phyloP scores from a whole-genome alignment of 2,797 vertebrate genomes.

The Cynopterus sphinx region DNA sequence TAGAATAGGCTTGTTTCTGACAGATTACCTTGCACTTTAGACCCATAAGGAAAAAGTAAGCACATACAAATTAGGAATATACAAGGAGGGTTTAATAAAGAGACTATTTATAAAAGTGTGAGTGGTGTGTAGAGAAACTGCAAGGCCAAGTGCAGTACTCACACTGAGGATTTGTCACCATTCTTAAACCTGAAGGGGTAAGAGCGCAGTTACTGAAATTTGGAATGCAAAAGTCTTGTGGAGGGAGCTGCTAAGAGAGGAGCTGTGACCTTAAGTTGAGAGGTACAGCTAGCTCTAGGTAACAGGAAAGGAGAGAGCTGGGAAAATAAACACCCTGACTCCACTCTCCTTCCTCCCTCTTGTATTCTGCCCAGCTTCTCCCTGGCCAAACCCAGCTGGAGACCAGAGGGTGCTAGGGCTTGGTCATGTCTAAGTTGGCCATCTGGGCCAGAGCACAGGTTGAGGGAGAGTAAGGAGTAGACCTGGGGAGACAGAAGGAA shows the following conservation, averaged over 20 bases:
- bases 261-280: background rate
- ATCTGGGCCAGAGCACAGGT: background rate
- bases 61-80: background rate
- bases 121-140: background rate
- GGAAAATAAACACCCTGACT: background rate
- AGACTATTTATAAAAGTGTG: background rate
- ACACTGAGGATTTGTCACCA: background rate
- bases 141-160: background rate
- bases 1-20: background rate
- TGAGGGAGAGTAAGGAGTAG: background rate
- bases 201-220: constrained; percentile 40
- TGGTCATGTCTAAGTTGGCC: background rate
- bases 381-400: background rate
- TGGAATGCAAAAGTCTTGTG: background rate
- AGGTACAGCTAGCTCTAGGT: background rate
- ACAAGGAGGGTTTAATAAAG: background rate
- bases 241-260: background rate
- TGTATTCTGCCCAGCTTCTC: background rate
- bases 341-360: background rate
- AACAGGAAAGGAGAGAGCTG: background rate
- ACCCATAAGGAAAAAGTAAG: background rate
- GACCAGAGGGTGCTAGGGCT: background rate
- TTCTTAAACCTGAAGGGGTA: background rate
- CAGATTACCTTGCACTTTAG: constrained; percentile 9
- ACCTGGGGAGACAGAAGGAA: background rate